A percentile compares a stretch with the other conserved stretches of the same genome.
Conservation (phyloP, 2,888 invertebrate species). For the Limnephilus marmoratus region DNA sequence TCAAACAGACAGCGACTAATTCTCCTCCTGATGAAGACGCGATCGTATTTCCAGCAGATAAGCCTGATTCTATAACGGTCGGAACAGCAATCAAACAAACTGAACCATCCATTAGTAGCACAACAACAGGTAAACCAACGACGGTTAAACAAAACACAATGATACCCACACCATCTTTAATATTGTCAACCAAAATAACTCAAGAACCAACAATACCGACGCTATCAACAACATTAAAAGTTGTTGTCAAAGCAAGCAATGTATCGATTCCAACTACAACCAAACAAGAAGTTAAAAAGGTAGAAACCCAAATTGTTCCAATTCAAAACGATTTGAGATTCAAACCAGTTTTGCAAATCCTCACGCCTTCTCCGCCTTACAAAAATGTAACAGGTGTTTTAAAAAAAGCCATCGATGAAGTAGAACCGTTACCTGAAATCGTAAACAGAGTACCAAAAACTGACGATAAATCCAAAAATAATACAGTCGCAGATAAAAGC, state of each 20-base stretch:
- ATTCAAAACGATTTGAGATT: background rate
- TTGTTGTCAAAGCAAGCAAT: background rate
- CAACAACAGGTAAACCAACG: conserved; percentile 63
- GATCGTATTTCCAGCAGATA: conserved; percentile 5
- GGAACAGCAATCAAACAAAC: conserved; percentile 52
- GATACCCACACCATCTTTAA: background rate
- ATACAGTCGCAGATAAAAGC: background rate
- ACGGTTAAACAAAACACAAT: conserved; percentile 53
- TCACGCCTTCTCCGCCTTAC: conserved; percentile 43
- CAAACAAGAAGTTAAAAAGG: background rate
- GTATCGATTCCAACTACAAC: background rate
- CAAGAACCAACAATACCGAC: conserved; percentile 38
- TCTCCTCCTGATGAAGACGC: background rate
- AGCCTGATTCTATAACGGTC: background rate
- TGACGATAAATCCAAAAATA: background rate
- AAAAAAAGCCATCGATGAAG: conserved; percentile 49
- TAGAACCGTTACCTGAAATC: background rate
- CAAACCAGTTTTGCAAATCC: conserved; percentile 19
- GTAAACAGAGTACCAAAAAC: background rate
- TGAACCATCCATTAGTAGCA: conserved; percentile 66
- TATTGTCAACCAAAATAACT: conserved; percentile 26
- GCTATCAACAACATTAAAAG: background rate
- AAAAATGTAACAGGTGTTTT: conserved; percentile 55
- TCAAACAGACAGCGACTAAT: conserved; percentile 12
- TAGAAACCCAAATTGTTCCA: background rate